Conservation (phyloP, 2,113 vertebrate genomes). For the Tragelaphus strepsiceros region DNA sequence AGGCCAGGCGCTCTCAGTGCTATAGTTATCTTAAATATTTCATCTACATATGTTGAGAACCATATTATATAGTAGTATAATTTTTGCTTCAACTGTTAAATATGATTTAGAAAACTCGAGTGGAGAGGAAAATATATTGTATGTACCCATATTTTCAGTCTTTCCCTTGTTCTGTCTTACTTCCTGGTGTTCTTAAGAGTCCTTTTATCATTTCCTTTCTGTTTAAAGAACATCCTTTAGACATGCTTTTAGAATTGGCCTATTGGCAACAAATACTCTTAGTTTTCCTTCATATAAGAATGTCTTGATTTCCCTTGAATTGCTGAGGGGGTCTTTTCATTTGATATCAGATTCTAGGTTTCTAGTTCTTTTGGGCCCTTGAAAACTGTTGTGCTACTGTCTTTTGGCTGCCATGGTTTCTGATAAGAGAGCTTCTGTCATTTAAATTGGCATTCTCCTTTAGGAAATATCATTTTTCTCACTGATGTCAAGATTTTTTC, state of each 20-base stretch:
- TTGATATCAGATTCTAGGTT: background rate
- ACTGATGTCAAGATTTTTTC: background rate
- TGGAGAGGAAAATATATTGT: background rate
- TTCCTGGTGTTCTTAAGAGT: background rate
- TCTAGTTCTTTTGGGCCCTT: constrained; percentile 7
- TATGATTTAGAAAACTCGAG: background rate
- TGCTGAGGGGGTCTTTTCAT: background rate
- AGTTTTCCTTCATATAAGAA: constrained; percentile 16
- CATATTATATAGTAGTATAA: background rate
- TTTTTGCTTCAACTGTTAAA: constrained; percentile 22
- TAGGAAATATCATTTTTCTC: background rate
- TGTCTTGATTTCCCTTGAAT: constrained; percentile 28
- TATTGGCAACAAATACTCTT: background rate
- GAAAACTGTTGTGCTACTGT: constrained; percentile 27
- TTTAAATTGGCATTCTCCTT: constrained; percentile 1
- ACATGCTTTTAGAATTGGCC: background rate
- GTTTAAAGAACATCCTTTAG: background rate
- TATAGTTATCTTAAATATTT: constrained; percentile 23
- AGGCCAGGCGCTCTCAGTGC: background rate
- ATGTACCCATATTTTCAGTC: background rate
- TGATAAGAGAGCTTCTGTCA: background rate
- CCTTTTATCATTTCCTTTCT: background rate
- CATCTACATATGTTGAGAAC: background rate
- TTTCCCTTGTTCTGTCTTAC: background rate
- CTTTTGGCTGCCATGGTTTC: background rate